Evolutionary conservation across 2,113 vertebrate genomes (phyloP), one percentile per base, ranked within the genome.

Genomic region (Lucifuga dentata): DNA sequence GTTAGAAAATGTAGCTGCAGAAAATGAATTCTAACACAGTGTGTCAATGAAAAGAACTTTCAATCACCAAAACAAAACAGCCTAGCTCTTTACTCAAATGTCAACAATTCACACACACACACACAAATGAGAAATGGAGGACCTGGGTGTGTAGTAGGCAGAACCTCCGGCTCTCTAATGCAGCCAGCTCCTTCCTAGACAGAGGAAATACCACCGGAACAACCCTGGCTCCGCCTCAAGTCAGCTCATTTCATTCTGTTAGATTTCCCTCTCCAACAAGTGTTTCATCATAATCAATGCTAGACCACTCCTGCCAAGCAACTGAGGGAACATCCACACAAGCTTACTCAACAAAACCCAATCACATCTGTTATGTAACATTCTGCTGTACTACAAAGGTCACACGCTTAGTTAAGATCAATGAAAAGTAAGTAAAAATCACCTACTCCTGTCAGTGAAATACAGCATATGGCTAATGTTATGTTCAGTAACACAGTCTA

Each of bases 281-380:
- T 40, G 59, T 73, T 73, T 66, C 46, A 78, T 82, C 73, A 76
- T 76, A 71, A 83, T 89, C 78, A 80, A 71, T 67, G 73, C 72
- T 72, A 70, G 69, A 73, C 36, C 67, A 48, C 35, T 78, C 40
- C 68, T 87, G 81, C 73, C 73, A 74, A 71, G 75, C 76, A 74
- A 75, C 57, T 41, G 62, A 81, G 76, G 78, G 58, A 81, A 84
- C 43, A 69, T 29, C 72, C 71, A 60, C 56, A 58, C 11, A 26
- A 32, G 40, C 62, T 63, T 61, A 67, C 35, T 82, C 70, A 71
- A 71, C 64, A 63, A 29, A 45, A 23, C 46, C 62, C 29, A 9
- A 11, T 57, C 45, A 53, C 57, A 38, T 71, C 49, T 66, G 58
- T 65, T 62, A 1, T 23, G 45, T 55, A 49, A 62, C 40, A 8